Conservation (phyloP, 1,140 invertebrate genomes). For the Leptinotarsa texana region DNA sequence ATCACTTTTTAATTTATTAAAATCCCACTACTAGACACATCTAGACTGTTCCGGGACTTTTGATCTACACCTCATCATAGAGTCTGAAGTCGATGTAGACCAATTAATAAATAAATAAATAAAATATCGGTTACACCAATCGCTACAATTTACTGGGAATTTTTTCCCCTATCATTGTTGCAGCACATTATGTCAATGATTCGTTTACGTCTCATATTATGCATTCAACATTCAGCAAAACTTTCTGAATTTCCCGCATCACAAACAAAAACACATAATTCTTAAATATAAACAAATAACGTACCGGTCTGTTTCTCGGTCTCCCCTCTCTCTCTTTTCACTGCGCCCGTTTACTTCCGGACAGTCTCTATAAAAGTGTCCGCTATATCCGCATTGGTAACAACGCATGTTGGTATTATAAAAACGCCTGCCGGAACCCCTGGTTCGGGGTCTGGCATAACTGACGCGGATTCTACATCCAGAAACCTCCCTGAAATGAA, state of each 20-base stretch:
- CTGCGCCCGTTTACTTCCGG: conserved; percentile 54
- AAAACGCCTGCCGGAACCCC: conserved; percentile 55
- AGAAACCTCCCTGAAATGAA: conserved; percentile 50
- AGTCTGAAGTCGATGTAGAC: no score
- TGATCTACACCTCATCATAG: no score
- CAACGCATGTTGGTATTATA: conserved; percentile 66
- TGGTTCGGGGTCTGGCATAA: conserved; percentile 56
- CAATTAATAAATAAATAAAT: no score
- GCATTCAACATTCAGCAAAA: background rate
- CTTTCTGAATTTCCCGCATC: background rate
- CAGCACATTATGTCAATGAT: no score
- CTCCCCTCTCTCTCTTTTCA: conserved; percentile 42
- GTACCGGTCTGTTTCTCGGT: conserved; percentile 46
- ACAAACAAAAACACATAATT: background rate
- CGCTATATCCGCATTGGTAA: conserved; percentile 67
- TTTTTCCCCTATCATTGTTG: no score
- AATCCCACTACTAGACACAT: no score
- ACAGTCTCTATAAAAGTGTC: conserved; percentile 71
- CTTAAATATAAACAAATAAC: conserved; percentile 22
- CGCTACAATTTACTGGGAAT: no score
- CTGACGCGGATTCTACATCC: conserved; percentile 57
- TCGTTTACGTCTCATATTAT: no score
- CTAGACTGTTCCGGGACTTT: no score
- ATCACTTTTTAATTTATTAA: no score
- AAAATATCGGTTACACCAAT: no score